Conservation (phyloP, 2,797 vertebrate species). For the Triplophysa bombifrons region DNA sequence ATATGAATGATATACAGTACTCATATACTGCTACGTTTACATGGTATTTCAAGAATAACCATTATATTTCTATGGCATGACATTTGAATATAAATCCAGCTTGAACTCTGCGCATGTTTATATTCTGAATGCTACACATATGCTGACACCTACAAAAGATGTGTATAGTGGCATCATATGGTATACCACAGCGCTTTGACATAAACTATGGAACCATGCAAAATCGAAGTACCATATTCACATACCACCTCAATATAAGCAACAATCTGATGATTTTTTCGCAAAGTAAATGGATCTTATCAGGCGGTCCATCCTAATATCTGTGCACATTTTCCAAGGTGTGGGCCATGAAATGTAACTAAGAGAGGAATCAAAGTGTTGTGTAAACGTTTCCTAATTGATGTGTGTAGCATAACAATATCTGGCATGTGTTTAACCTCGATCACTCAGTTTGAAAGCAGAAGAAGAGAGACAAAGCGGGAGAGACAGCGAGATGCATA, state of each 20-base stretch:
- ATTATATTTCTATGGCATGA: neutral
- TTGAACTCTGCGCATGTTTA: no score
- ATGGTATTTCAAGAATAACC: neutral
- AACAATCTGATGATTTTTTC: neutral
- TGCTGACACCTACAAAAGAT: neutral
- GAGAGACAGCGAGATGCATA: conserved; percentile 23
- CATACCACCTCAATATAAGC: neutral
- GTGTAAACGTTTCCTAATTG: conserved; percentile 44
- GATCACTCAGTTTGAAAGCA: conserved; percentile 30
- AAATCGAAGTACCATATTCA: neutral
- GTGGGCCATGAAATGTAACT: conserved; percentile 15
- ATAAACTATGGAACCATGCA: neutral
- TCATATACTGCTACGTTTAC: neutral
- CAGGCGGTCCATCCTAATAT: conserved; percentile 5
- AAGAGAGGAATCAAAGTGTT: conserved; percentile 22
- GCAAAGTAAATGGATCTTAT: neutral
- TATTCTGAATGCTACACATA: neutral
- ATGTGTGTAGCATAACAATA: conserved; percentile 39
- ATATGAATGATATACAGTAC: neutral
- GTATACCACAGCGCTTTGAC: neutral
- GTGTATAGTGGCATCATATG: neutral
- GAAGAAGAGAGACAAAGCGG: conserved; percentile 20
- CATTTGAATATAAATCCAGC: neutral
- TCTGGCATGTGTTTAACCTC: conserved; percentile 38
- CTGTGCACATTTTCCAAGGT: neutral